Evolutionary conservation across 2,113 vertebrate genomes (phyloP), one percentile per base, ranked within the genome.

Genomic region (Pitta sordida): DNA sequence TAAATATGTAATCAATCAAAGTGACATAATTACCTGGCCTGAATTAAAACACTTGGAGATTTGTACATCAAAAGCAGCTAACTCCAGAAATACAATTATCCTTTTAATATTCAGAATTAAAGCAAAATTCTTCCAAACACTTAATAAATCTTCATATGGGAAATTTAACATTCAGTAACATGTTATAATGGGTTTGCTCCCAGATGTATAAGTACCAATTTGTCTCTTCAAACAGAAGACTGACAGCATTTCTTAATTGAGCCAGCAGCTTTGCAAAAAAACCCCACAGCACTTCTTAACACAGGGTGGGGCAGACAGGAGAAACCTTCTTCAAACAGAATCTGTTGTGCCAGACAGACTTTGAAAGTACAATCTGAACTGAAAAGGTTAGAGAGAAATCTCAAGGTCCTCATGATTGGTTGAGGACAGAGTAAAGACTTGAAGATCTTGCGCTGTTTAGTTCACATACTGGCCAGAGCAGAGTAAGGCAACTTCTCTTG

Each of bases 1-100:
- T 93, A 94, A 95, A 92, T 82, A 95, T 37, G 77, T 79, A 91
- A 92, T 97, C 91, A 93, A n/a, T 92, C 68, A 96, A 91, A 63
- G 20, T 0, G 4, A 32, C 79, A 95, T 88, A 64, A 68, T 84
- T 96, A 95, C 75, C 75, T 90, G 82, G 88, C 76, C 52, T 65
- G 81, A 64, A 83, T 84, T 94, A 93, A 90, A 69, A 84, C 85
- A 64, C 13, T 78, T 21, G 2, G 75, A 74, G 60, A 83, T 86
- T 94, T 93, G 73, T 48, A 92, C 43, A 60, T 94, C 86, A 95
- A 94, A 92, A 0, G 14, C 32, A 83, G 73, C 75, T 21, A 76
- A 77, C 70, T 76, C 70, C 10, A 19, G 87, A 79, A 97, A 91
- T 69, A 58, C 23, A 90, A 90, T 86, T 92, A 94, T 30, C 11